Base-by-base conservation (phyloP, 2,888 invertebrate genomes). In the Operophtera brumata region DNA sequence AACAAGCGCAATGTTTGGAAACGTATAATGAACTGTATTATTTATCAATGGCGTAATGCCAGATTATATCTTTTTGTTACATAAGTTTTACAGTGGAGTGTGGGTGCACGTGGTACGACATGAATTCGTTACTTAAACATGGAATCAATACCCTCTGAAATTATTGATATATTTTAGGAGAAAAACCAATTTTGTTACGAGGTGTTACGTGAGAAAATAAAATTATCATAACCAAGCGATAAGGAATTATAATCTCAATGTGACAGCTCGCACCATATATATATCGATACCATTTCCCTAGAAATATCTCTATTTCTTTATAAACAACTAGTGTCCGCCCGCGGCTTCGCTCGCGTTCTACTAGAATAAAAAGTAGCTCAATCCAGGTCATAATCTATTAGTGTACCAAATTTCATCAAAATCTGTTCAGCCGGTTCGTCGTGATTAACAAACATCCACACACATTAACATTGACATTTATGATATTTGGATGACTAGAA, bases 181-280 rank as follows among this genome's bases (percentile, higher is more conserved):
- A 44, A 56, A 56, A 47, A 20, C 20, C 42, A 40, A 11, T 39
- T 44, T 58, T 67, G 63, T 69, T 66, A 65, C 64, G 57, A 64
- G 62, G 69, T 67, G 57, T 63, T 71, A 73, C 69, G 71, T 70
- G 69, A 61, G 52, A 63, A 62, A 66, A 62, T 65, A 55, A 54
- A 45, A 61, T 76, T 73, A 73, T 68, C 69, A 75, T 73, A 74
- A 75, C 70, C 73, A 67, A 67, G 67, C 70, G 59, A 72, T 75
- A 66, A 46, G 48, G 45, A 47, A 53, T 37, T 47, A 26, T 47
- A 43, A 57, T 49, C 46, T 47, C 50, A 61, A 55, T 54, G 43
- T 53, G 47, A 47, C 47, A 51, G 25, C 10, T 26, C 10, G 36
- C 6, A 36, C 13, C 36, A n/a, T n/a, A n/a, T n/a, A n/a, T n/a